phyloP scores from a whole-genome alignment of 2,888 invertebrate species.

The Drosophila kanekoi region DNA sequence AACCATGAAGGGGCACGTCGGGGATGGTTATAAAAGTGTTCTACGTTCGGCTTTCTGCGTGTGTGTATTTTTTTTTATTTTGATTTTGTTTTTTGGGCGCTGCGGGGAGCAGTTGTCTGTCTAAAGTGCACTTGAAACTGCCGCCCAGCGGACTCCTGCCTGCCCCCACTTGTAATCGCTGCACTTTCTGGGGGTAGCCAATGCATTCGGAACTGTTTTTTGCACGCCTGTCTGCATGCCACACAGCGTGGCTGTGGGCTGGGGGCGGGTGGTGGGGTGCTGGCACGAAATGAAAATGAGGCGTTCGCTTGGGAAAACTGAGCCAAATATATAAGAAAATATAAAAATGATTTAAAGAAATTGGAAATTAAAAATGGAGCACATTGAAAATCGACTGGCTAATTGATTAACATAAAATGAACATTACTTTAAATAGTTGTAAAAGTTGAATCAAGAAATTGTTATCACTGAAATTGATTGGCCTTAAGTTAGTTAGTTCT shows the following conservation, averaged over 20 bases:
- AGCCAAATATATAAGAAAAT: too few relatives aligned
- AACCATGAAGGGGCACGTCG: constrained; percentile 53
- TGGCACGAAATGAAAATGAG: constrained; percentile 63
- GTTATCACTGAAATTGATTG: too few relatives aligned
- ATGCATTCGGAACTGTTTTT: constrained; percentile 71
- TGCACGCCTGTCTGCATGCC: constrained; percentile 71
- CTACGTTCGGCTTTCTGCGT: constrained; percentile 18
- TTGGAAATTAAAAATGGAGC: too few relatives aligned
- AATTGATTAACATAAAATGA: too few relatives aligned
- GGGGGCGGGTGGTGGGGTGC: constrained; percentile 2
- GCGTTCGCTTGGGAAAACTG: constrained; percentile 46
- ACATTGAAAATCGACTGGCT: too few relatives aligned
- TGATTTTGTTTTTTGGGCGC: constrained; percentile 22
- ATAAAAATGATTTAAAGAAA: neutral
- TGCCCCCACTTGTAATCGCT: constrained; percentile 54
- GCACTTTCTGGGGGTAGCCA: constrained; percentile 69
- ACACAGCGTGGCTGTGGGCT: constrained; percentile 25
- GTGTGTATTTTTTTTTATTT: constrained; percentile 1
- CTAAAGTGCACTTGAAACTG: constrained; percentile 74
- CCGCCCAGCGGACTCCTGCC: constrained; percentile 17
- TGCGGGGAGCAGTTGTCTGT: constrained; percentile 51
- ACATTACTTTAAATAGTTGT: too few relatives aligned
- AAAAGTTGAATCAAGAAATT: too few relatives aligned
- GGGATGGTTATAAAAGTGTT: constrained; percentile 43
- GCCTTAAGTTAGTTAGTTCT: too few relatives aligned